These are phyloP conservation scores for Phyllotis vaccarum DNA, from an alignment of 2,797 vertebrate species.

Conservation along the genomic window DNA sequence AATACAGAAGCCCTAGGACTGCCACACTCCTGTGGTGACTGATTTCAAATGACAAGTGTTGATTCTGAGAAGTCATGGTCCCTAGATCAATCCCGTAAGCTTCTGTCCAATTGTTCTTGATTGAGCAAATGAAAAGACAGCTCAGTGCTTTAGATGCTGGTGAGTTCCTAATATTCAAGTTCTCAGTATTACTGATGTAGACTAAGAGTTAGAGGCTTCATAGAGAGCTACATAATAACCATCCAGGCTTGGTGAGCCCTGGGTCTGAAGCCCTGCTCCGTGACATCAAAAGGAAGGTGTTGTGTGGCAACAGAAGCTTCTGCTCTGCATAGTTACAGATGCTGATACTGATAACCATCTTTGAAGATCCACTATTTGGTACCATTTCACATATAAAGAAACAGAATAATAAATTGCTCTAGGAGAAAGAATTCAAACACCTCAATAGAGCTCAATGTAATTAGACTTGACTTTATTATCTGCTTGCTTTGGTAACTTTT, in stretches of 20 bases:
- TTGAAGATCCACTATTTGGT: neutral
- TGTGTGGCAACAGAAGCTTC: neutral
- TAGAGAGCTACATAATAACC: neutral
- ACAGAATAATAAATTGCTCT: neutral
- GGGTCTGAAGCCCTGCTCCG: neutral
- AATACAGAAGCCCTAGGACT: neutral
- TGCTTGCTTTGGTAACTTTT: constrained; percentile 15
- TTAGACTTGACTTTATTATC: neutral
- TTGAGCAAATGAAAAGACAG: neutral
- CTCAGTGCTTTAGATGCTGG: neutral
- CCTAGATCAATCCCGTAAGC: neutral
- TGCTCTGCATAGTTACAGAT: neutral
- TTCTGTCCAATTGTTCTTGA: neutral
- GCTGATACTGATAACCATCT: neutral
- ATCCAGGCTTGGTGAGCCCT: neutral
- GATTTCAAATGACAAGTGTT: neutral
- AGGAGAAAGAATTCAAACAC: neutral
- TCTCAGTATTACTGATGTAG: neutral
- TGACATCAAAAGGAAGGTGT: neutral
- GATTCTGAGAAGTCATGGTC: neutral
- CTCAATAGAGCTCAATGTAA: neutral
- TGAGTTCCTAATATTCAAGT: neutral
- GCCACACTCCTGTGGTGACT: neutral
- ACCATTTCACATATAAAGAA: neutral
- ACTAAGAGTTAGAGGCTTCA: neutral